Conservation (phyloP, 2,888 invertebrate species). For the Leucania comma region DNA sequence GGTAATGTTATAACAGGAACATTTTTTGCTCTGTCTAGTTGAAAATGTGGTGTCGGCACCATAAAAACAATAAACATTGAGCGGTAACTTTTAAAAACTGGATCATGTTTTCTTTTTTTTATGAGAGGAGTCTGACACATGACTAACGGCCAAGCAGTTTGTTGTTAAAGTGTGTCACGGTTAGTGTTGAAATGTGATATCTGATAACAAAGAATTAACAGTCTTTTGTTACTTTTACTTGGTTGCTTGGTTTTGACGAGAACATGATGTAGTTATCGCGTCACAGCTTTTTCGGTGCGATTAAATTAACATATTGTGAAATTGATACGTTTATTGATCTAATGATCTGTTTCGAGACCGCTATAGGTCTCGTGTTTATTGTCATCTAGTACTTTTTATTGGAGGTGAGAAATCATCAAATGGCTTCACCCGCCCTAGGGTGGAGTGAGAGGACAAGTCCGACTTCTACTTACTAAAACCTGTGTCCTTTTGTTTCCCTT, state of each 20-base stretch:
- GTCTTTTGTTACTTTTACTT: conserved; percentile 45
- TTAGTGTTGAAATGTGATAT: conserved; percentile 59
- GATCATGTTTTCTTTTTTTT: conserved; percentile 68
- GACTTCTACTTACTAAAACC: no score
- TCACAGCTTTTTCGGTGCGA: neutral
- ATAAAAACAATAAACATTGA: conserved; percentile 81
- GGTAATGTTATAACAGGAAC: conserved; percentile 76
- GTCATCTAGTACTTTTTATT: neutral
- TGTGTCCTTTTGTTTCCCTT: no score
- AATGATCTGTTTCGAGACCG: neutral
- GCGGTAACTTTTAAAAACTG: conserved; percentile 73
- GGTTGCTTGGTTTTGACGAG: conserved; percentile 40
- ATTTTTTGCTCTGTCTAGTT: conserved; percentile 73
- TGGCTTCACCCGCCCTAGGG: no score
- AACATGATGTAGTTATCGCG: conserved; percentile 9
- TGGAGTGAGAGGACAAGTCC: no score
- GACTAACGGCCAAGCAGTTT: conserved; percentile 56
- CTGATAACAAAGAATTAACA: conserved; percentile 57
- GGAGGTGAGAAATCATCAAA: no score
- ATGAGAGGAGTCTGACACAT: conserved; percentile 51
- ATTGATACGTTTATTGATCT: conserved; percentile 2
- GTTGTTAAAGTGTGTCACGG: conserved; percentile 61
- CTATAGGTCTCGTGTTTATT: neutral
- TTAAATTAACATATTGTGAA: conserved; percentile 15
- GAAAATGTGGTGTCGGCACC: conserved; percentile 52